Evolutionary conservation across 2,113 vertebrate species (phyloP), one percentile per base, ranked within the genome.

Genomic region (Otus sunia): DNA sequence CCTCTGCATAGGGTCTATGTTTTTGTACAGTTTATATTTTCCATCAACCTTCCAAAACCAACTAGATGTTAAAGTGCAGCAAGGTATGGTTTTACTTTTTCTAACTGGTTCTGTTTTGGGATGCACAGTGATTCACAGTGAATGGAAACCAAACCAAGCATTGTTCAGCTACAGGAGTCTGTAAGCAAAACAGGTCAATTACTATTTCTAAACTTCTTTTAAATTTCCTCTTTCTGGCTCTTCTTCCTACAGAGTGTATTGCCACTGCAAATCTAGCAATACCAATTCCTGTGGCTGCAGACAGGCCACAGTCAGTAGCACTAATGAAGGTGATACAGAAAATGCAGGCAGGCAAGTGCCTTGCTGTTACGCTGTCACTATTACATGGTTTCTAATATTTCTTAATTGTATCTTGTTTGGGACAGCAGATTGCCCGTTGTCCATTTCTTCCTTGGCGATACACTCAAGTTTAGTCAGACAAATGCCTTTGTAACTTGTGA

Each of bases 81-180:
- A 1, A 87, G 34, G 22, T 32, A 39, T 27, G 15, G 7, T 47
- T 63, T 34, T 29, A 9, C 19, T 63, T 79, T 60, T 45, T 18
- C 22, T 60, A 43, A 49, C 30, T 23, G n/a, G 39, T 34, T 71
- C 68, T 6, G 5, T 26, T 81, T 67, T 6, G 58, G 36, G 75
- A 60, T n/a, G 32, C 7, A 22, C 0, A 1, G 16, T 22, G 10
- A 22, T 21, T 43, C 45, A 27, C 27, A 45, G 4, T 5, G n/a
- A 76, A 67, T 41, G 39, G 64, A 77, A 93, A 71, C 22, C 25
- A 76, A 72, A 72, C 4, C 9, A 29, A 52, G 12, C 19, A 85
- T 6, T 32, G 58, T 62, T 71, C 32, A 11, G 56, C 50, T 56
- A 84, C 2, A 3, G 22, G 4, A 67, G 17, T 26, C 59, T 58